Evolutionary conservation across 2,113 vertebrate genomes (phyloP).

Genomic region (Monopterus albus): DNA sequence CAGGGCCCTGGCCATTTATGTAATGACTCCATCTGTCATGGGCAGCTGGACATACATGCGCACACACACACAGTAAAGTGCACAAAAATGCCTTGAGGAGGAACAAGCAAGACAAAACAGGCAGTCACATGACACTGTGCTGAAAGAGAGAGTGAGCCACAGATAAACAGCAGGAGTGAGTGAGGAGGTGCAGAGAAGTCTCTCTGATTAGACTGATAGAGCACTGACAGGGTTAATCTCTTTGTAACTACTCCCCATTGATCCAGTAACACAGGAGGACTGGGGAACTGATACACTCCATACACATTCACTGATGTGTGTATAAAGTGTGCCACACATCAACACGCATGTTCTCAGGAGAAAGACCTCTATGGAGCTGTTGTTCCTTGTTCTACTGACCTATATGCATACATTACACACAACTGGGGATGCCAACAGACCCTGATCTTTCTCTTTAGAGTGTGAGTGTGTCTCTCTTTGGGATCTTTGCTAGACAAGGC

Average conservation of each 20-base stretch:
- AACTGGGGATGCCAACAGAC: conserved; percentile 36
- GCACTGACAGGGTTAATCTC: conserved; percentile 72
- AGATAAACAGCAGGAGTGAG: conserved; percentile 30
- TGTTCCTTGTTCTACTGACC: conserved; percentile 74
- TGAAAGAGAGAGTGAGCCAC: background rate
- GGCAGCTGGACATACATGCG: conserved; percentile 46
- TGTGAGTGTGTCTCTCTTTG: background rate
- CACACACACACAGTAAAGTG: conserved; percentile 13
- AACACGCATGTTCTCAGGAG: conserved; percentile 19
- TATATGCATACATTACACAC: conserved; percentile 75
- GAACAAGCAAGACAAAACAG: conserved; percentile 2
- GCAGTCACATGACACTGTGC: background rate
- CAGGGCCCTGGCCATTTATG: conserved; percentile 40
- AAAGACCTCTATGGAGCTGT: conserved; percentile 44
- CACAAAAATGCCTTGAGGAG: conserved; percentile 13
- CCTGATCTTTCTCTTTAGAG: conserved; percentile 36
- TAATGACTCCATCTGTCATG: conserved; percentile 68
- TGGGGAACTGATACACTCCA: conserved; percentile 33
- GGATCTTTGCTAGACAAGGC: background rate
- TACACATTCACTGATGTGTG: background rate
- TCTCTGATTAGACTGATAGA: conserved; percentile 64
- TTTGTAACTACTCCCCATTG: conserved; percentile 74
- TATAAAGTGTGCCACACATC: background rate
- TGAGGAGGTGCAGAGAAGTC: conserved; percentile 21
- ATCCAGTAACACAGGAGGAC: conserved; percentile 56